Base-by-base conservation (phyloP, 2,888 invertebrate species). In the Neoaliturus tenellus region DNA sequence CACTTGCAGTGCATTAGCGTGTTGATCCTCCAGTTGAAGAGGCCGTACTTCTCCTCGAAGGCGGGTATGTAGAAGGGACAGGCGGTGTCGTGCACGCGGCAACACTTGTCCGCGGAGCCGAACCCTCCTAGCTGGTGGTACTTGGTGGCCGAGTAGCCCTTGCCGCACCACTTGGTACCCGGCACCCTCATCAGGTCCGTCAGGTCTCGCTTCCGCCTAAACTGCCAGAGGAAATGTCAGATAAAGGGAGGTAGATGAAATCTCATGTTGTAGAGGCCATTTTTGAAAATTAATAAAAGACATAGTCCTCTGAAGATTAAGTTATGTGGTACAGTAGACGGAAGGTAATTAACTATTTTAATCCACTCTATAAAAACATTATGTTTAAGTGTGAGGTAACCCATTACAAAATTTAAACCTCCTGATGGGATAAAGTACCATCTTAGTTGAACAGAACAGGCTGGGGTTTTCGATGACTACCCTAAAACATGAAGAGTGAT, bases 81-180 rank as follows among this genome's bases (percentile, higher is more conserved):
- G 80, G 95, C 93, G 31, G 94, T 92, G 90, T 98, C 98, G 91
- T 98, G 98, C 87, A 94, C 94, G 44, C 98, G 92, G 90, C 98
- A 98, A 88, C 94, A 95, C 86, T 94, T 92, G 89, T 98, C 98
- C 20, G 97, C 96, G 85, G 93, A 93, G 41, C 95, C 94, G 90
- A 97, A 96, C 58, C 96, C 95, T 10, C 98, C 98, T 67, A 98
- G 93, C 88, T 97, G 95, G 82, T 95, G 95, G 90, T 96, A 96
- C 86, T 95, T 94, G 58, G 94, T 93, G 5, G 98, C 97, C 0
- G 94, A 93, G 89, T 95, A 95, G 0, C 98, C 98, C 88, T 95
- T 95, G 31, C 98, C 98, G 90, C 98, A 98, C 98, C 98, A 98
- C 89, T 96, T 96, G 0, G 98, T 98, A 73, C 98, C 98, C 0